Percentiles rank a stretch among this genome's conserved stretches.
phyloP scores from a whole-genome alignment of 2,113 vertebrate genomes.

The Onychorhynchus coronatus region DNA sequence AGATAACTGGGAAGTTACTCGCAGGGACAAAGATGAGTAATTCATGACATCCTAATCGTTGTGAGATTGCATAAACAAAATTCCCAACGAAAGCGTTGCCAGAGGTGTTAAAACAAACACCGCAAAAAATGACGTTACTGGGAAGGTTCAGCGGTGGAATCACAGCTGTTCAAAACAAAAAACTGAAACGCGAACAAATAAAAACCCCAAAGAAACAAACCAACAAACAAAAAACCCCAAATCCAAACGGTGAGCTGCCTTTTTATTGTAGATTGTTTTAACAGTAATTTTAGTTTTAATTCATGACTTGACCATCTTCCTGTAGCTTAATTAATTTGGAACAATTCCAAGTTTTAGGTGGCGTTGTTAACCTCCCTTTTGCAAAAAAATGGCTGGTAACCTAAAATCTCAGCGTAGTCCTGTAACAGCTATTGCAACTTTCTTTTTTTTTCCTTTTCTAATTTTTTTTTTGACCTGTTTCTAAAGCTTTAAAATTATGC shows the following conservation, averaged over 20 bases:
- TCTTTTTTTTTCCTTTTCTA: rapidly evolving
- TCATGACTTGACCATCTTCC: background rate
- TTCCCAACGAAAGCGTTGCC: rapidly evolving
- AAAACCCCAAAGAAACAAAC: rapidly evolving
- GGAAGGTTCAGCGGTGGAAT: background rate
- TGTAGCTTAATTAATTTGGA: background rate
- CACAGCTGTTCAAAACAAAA: background rate
- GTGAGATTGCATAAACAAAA: background rate
- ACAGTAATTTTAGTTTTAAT: background rate
- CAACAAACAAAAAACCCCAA: background rate
- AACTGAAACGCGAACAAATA: background rate
- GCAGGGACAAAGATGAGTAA: background rate
- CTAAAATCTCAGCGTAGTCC: rapidly evolving
- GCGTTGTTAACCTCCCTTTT: background rate
- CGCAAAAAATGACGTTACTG: background rate
- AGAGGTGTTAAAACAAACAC: background rate
- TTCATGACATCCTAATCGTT: background rate
- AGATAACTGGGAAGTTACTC: background rate
- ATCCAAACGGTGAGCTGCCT: background rate
- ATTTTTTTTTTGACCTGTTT: background rate
- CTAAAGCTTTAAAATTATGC: background rate
- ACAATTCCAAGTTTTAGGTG: background rate
- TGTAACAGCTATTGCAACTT: background rate
- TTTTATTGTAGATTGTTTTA: background rate
- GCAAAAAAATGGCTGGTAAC: background rate